Percentiles rank a stretch among this genome's conserved stretches.
phyloP scores from a whole-genome alignment of 1,140 invertebrate genomes.

The Neuroterus valhalla region DNA sequence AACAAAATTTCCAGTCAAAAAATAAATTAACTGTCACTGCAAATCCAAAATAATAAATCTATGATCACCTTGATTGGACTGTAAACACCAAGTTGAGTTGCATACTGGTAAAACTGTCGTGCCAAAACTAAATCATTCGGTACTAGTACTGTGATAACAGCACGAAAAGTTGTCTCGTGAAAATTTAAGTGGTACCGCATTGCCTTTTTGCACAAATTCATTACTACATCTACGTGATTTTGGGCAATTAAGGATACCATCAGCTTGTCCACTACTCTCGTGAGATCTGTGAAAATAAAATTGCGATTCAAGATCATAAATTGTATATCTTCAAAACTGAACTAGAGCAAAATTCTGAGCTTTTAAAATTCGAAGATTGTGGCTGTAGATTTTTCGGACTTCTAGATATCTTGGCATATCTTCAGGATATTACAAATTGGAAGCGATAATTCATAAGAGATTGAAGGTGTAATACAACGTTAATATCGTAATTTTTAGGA shows the following conservation, averaged over 20 bases:
- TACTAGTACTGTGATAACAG: conserved; percentile 48
- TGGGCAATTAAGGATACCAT: conserved; percentile 29
- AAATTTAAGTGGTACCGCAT: conserved; percentile 49
- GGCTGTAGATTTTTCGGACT: no score
- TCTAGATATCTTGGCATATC: no score
- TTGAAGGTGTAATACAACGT: no score
- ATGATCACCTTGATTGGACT: conserved; percentile 48
- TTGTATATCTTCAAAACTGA: not conserved
- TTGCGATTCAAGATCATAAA: not conserved
- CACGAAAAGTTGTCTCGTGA: conserved; percentile 42
- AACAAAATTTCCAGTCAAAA: no score
- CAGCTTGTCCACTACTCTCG: conserved; percentile 46
- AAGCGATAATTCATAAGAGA: no score
- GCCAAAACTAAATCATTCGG: conserved; percentile 45
- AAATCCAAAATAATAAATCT: not conserved
- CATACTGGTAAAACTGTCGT: conserved; percentile 54
- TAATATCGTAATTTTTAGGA: no score
- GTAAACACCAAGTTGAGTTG: conserved; percentile 54
- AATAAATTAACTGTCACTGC: no score
- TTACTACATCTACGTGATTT: conserved; percentile 33
- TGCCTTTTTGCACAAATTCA: conserved; percentile 44
- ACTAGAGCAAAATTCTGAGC: no score
- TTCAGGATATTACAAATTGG: no score
- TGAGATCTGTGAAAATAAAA: conserved; percentile 50
- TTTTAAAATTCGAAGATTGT: no score